Conservation (phyloP, 2,113 vertebrate genomes). For the Oryctolagus cuniculus region mOryCun1.1 NC_091441.1:84464501-84465000, state of each 20-base stretch:
- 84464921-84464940: neutral
- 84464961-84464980: neutral
- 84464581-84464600: neutral
- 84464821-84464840: neutral
- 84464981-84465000: neutral
- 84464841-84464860: neutral
- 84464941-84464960: neutral
- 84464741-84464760: slow-evolving; percentile 12
- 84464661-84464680: neutral
- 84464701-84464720: neutral
- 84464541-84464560: neutral
- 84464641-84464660: neutral
- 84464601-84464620: neutral
- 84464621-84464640: neutral
- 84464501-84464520: neutral
- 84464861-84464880: neutral
- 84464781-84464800: neutral
- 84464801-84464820: slow-evolving; percentile 8
- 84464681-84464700: neutral
- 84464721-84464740: neutral
- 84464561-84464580: neutral
- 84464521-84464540: neutral
- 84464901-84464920: neutral
- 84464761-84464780: neutral
- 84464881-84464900: neutral